These are phyloP conservation scores for Cecidostiba fungosa DNA, from an alignment of 2,888 invertebrate species.

Conservation along the genomic window DNA sequence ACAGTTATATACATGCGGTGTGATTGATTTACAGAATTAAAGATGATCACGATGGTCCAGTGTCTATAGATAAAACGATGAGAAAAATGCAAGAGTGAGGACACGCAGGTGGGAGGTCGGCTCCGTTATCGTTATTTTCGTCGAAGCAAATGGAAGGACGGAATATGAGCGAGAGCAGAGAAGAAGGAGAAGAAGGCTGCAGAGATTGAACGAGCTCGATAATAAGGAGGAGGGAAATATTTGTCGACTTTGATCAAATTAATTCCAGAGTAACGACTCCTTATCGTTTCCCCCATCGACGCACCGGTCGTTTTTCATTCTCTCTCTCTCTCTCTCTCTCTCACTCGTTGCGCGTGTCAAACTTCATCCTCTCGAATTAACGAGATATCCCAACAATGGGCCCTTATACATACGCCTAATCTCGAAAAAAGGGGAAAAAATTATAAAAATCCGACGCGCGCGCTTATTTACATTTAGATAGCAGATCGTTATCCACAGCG, in stretches of 20 bases:
- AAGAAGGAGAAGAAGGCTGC: neutral
- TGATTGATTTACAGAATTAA: too few species aligned
- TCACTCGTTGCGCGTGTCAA: constrained; percentile 51
- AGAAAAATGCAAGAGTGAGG: too few species aligned
- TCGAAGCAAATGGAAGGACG: constrained; percentile 46
- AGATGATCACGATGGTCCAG: too few species aligned
- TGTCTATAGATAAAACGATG: too few species aligned
- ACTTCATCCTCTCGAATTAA: constrained; percentile 49
- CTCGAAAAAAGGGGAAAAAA: neutral
- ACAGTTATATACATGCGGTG: too few species aligned
- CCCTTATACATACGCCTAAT: neutral
- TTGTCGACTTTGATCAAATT: constrained; percentile 65
- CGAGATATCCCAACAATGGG: constrained; percentile 14
- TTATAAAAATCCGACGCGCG: neutral
- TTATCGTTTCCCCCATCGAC: constrained; percentile 59
- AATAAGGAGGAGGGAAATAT: constrained; percentile 64
- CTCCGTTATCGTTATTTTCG: constrained; percentile 61
- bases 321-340: constrained; percentile 9
- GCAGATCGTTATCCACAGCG: constrained; percentile 12
- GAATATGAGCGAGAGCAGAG: neutral
- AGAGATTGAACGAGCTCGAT: constrained; percentile 56
- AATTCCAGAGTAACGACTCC: constrained; percentile 63
- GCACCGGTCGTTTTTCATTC: constrained; percentile 62
- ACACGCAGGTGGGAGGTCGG: constrained; percentile 61
- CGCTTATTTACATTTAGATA: constrained; percentile 33